Base-by-base conservation (phyloP, 1,140 invertebrate genomes). In the Anastrepha obliqua region DNA sequence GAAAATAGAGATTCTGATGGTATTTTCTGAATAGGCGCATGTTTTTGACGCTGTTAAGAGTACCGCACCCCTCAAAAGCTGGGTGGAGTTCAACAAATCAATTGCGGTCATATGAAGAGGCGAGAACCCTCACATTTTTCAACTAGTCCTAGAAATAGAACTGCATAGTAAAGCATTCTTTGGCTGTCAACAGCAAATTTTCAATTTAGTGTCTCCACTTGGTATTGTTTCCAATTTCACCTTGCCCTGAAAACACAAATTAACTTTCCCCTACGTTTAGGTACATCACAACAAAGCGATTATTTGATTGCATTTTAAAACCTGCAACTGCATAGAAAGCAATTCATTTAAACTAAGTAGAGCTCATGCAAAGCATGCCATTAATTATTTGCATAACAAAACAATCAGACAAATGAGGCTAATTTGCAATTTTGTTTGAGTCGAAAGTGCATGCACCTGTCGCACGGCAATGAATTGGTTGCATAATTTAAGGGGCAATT, bases 351-450 rank as follows among this genome's bases (percentile, higher is more conserved):
- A 74, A 11, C 44, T 17, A 42, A 11, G 39, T 6, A 74, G 51
- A 55, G 51, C 67, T 17, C 74, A 81, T 51, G 51, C 74, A 51
- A 81, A 81, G 17, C 47, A 58, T 15, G 17, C 44, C 17, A 81
- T 81, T 81, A 55, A 81, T 81, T 81, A 81, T 81, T 81, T 55
- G 20, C 44, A 81, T 81, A 55, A 81, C 74, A 81, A 81, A 81
- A 55, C 74, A 81, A 81, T 81, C 74, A 81, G 74, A 81, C 74
- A 81, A 81, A 81, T 81, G 74, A 55, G 74, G 74, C 74, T 81
- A 81, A 81, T 74, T 74, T 74, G 15, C 67, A 74, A 74, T 81
- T 81, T 81, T 9, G 74, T 81, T 81, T 81, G 47, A 55, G 44
- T 29, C 2, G 47, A 51, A 20, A 51, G 47, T 55, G 74, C 74